These are phyloP conservation scores for Catharus fuscescens DNA, from an alignment of 2,113 vertebrate species.

Conservation along the genomic window DNA sequence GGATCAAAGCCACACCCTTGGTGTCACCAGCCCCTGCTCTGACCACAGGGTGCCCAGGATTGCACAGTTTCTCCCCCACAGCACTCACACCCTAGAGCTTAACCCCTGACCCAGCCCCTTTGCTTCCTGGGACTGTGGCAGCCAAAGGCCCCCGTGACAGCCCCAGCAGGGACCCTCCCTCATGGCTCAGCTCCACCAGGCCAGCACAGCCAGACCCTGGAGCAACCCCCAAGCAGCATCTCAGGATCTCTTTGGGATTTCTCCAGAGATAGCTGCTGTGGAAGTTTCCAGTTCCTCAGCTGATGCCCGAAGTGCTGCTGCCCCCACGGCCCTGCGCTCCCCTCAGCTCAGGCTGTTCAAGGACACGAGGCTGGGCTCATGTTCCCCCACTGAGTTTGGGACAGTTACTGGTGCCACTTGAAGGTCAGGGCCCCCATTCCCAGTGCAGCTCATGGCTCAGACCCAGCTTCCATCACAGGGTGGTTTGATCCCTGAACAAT, in stretches of 20 bases:
- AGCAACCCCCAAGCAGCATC: neutral
- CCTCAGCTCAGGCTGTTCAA: neutral
- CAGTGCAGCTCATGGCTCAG: slow-evolving; percentile 1
- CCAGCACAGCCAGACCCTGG: neutral
- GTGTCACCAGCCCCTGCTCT: neutral
- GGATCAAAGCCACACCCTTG: neutral
- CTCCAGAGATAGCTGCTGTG: neutral
- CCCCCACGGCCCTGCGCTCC: accelerated
- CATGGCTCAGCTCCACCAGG: accelerated
- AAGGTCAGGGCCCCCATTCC: neutral
- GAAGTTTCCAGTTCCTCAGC: neutral
- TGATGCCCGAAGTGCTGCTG: neutral
- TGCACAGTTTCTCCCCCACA: neutral
- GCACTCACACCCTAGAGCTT: neutral
- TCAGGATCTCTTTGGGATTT: neutral
- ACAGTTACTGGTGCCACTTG: neutral
- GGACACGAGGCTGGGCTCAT: neutral
- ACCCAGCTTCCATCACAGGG: neutral
- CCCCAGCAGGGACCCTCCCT: neutral
- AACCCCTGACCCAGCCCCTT: neutral
- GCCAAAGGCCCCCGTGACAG: neutral
- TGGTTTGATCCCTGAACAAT: neutral
- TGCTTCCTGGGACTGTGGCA: neutral
- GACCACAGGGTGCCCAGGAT: neutral
- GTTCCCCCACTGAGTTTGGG: neutral